These are phyloP conservation scores for Alectura lathami DNA, from an alignment of 2,113 vertebrate genomes.

Conservation along the genomic window DNA sequence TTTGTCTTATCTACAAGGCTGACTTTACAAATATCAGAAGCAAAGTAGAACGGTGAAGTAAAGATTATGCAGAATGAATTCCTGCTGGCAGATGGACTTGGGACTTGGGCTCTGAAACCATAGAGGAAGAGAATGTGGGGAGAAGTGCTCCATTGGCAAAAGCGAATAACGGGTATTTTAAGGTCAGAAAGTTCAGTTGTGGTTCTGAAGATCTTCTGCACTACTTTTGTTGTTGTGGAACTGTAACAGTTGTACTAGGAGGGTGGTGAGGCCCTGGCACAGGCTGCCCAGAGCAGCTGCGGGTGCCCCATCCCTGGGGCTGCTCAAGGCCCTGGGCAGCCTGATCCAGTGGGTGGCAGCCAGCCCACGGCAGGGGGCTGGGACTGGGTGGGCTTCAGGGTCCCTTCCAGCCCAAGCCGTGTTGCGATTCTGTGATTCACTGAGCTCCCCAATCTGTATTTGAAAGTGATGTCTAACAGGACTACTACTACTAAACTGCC, in stretches of 20 bases:
- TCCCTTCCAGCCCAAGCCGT: too few relatives aligned
- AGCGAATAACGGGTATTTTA: neutral
- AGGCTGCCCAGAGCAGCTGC: neutral
- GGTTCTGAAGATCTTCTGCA: neutral
- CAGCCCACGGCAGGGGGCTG: neutral
- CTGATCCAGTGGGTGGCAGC: neutral
- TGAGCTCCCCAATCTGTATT: neutral
- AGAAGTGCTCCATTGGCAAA: neutral
- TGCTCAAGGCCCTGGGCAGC: neutral
- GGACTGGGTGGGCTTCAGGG: too few relatives aligned
- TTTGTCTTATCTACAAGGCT: neutral
- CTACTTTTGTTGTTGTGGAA: neutral
- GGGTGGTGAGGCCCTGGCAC: neutral
- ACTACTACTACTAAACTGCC: neutral
- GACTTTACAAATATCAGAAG: neutral
- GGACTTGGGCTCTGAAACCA: neutral
- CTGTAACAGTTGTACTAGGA: neutral
- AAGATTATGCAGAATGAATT: neutral
- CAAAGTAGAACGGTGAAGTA: neutral
- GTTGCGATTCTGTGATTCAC: too few relatives aligned
- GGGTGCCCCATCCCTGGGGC: neutral
- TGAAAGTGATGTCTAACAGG: neutral
- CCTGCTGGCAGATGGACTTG: neutral
- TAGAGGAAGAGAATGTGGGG: accelerated
- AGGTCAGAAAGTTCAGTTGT: neutral